Conservation (phyloP, 2,113 vertebrate genomes). For the Cacatua alba region DNA sequence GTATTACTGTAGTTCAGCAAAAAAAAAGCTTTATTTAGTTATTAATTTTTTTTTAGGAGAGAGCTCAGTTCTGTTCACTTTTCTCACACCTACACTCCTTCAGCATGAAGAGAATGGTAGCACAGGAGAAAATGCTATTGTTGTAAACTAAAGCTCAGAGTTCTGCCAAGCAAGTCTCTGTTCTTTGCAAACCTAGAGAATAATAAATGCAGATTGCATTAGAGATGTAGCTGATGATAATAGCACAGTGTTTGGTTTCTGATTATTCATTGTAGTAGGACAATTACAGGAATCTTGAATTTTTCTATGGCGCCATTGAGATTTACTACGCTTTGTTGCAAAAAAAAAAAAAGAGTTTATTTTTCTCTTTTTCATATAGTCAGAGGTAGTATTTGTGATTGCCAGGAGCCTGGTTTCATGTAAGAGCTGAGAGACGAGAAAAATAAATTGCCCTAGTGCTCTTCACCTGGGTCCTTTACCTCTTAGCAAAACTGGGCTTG, state of each 20-base stretch:
- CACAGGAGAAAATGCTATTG: not conserved
- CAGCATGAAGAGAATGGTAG: not conserved
- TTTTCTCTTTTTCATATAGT: constrained; percentile 17
- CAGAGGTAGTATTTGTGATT: not conserved
- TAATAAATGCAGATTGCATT: constrained; percentile 51
- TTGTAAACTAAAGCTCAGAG: not conserved
- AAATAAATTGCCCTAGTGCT: not conserved
- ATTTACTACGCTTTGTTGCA: not conserved
- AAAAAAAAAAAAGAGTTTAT: not conserved
- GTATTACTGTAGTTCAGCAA: not conserved
- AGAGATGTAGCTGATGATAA: constrained; percentile 13
- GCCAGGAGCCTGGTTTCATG: not conserved
- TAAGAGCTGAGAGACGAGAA: not conserved
- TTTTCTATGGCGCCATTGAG: not conserved
- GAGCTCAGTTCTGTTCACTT: not conserved
- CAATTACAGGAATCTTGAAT: not conserved
- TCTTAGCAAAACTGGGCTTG: not conserved
- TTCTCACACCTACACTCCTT: not conserved
- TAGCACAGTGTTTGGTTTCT: constrained; percentile 7
- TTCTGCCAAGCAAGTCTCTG: not conserved
- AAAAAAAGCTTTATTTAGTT: not conserved
- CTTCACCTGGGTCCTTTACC: not conserved
- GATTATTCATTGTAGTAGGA: constrained; percentile 41
- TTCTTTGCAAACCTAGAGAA: constrained; percentile 18
- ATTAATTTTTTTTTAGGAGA: not conserved